Percentiles rank a stretch among this genome's conserved stretches.
phyloP scores from a whole-genome alignment of 64 coral and sea anemone species.

The Stichodactyla helianthus region DNA sequence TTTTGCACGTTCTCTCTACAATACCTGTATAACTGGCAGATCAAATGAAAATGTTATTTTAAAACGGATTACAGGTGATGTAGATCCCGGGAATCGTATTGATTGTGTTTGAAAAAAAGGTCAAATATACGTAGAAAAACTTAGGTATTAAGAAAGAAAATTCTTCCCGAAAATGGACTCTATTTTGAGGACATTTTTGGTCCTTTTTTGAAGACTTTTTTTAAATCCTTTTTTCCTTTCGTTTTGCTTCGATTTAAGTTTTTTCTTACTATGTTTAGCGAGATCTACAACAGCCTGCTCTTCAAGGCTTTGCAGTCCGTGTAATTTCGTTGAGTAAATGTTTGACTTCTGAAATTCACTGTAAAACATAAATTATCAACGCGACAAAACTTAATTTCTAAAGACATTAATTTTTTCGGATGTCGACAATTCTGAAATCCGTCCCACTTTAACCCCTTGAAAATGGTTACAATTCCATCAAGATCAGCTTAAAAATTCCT shows the following conservation, averaged over 20 bases:
- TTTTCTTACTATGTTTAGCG: background rate
- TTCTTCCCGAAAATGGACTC: background rate
- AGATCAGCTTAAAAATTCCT: background rate
- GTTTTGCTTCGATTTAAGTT: background rate
- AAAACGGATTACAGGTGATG: background rate
- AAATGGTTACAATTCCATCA: no score
- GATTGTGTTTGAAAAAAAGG: background rate
- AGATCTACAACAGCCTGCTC: background rate
- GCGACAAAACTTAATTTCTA: no score
- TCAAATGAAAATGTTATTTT: background rate
- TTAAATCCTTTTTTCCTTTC: background rate
- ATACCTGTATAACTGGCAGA: background rate
- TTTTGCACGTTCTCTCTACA: background rate
- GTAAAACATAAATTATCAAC: background rate
- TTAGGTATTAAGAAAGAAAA: background rate
- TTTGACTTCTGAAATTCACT: no score
- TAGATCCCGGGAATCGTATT: background rate
- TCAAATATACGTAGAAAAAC: background rate
- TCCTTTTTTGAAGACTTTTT: background rate
- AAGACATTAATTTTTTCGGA: no score
- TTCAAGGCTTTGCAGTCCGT: no score
- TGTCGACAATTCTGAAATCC: no score
- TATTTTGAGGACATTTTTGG: background rate
- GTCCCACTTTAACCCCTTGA: no score
- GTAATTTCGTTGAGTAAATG: no score